These are phyloP conservation scores for Nanorana parkeri DNA, from an alignment of 2,113 vertebrate genomes.

Conservation along the genomic window DNA sequence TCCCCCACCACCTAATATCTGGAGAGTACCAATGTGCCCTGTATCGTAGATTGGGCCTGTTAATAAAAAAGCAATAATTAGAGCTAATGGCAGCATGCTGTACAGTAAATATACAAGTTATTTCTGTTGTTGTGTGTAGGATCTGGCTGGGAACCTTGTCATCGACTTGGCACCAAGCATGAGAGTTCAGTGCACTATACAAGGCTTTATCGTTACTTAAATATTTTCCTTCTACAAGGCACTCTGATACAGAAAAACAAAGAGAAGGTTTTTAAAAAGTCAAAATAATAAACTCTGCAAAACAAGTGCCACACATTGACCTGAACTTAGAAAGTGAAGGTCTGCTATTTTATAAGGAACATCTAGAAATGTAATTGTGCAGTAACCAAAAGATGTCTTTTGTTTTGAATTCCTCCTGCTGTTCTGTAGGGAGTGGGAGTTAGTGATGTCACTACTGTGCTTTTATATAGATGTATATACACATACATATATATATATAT, in stretches of 20 bases:
- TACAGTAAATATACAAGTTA: slow-evolving; percentile 26
- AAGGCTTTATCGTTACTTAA: slow-evolving; percentile 34
- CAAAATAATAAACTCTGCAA: neutral
- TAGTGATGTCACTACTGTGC: too few relatives aligned
- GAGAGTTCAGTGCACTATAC: slow-evolving; percentile 9
- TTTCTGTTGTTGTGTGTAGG: slow-evolving; percentile 40
- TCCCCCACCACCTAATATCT: too few relatives aligned
- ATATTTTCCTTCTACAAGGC: slow-evolving; percentile 25
- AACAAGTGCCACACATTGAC: neutral
- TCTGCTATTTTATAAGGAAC: too few relatives aligned
- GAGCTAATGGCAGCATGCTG: slow-evolving; percentile 18
- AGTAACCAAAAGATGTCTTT: too few relatives aligned
- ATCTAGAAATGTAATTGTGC: too few relatives aligned
- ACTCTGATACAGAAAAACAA: neutral
- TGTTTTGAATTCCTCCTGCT: too few relatives aligned
- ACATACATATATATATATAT: too few relatives aligned
- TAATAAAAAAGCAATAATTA: neutral
- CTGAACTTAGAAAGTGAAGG: too few relatives aligned
- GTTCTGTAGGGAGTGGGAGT: too few relatives aligned
- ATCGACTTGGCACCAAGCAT: slow-evolving; percentile 36
- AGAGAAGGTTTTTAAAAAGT: neutral
- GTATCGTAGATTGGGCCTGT: too few relatives aligned
- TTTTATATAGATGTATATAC: too few relatives aligned
- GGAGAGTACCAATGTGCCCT: too few relatives aligned
- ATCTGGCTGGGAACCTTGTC: slow-evolving; percentile 34